A percentile compares a stretch with the other conserved stretches of the same genome.
These are phyloP conservation scores for Trichogramma dendrolimi DNA, from an alignment of 2,888 invertebrate species.

Conservation along the genomic window DNA sequence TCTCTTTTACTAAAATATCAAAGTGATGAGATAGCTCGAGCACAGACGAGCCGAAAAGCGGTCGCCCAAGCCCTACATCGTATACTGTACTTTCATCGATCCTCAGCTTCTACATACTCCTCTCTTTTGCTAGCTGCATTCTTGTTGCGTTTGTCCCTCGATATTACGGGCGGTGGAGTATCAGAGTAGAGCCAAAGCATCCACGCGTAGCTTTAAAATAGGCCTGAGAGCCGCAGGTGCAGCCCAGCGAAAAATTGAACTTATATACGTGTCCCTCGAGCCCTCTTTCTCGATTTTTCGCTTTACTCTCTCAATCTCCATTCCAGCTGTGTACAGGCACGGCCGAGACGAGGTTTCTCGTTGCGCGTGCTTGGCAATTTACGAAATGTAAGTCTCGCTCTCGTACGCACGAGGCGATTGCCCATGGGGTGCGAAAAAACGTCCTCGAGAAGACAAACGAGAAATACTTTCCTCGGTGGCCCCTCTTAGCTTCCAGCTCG, in stretches of 20 bases:
- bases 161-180: not conserved
- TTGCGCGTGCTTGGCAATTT: not conserved
- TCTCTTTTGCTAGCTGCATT: slow-evolving; percentile 22
- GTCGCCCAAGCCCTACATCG: not conserved
- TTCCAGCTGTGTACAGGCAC: not conserved
- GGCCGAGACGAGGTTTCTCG: slow-evolving; percentile 30
- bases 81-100: too few relatives aligned
- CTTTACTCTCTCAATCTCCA: slow-evolving; percentile 18
- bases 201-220: not conserved
- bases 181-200: not conserved
- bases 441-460: too few relatives aligned
- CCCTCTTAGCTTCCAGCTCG: too few relatives aligned
- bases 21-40: not conserved
- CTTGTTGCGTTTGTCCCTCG: slow-evolving; percentile 25
- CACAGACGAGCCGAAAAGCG: not conserved
- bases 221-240: slow-evolving; percentile 39
- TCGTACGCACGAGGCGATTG: too few relatives aligned
- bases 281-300: slow-evolving; percentile 25
- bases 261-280: slow-evolving; percentile 19
- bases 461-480: too few relatives aligned
- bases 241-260: slow-evolving; percentile 43
- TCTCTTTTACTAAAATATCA: slow-evolving; percentile 11
- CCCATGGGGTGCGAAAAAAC: too few relatives aligned
- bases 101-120: too few relatives aligned
- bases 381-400: too few relatives aligned